Evolutionary conservation across 2,888 invertebrate genomes (phyloP), one percentile per base, ranked within the genome.

Genomic region (Monopis laevigella): DNA sequence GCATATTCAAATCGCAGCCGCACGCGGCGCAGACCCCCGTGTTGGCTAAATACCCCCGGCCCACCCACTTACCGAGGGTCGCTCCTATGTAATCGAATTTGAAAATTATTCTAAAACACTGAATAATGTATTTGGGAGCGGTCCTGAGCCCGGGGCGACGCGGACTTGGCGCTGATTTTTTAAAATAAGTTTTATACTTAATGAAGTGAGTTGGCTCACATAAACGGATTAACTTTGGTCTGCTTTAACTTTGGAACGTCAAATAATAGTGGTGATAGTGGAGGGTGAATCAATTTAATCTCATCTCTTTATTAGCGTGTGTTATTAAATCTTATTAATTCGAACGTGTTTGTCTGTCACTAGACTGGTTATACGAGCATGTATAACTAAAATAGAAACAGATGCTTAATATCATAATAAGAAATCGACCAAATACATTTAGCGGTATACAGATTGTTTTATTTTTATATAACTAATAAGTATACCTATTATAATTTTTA

Each of bases 21-120:
- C 77, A 77, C 75, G 77, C 74, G 75, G 67, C 71, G 64, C 55
- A 64, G 68, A 72, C 75, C 80, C 80, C 71, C 45, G 68, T 80
- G 81, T 81, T 81, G 81, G 82, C 77, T 80, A 82, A 82, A 82
- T 81, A 82, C 75, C 66, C 70, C 66, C 71, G 62, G 63, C 71
- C 71, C 71, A 69, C 71, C 71, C 71, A 69, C 80, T 80, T 73
- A 74, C 77, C 62, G 65, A 75, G 73, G 74, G 75, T 75, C 75
- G 74, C 72, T 66, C 77, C 78, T 80, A 80, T 80, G 80, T 80
- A 80, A 80, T 80, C 80, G 80, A 80, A 80, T 80, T 80, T 80
- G 78, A 80, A 80, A 80, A 80, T 80, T 80, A 80, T 80, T 80
- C 80, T 80, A 80, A 80, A 80, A 80, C 80, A 80, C 78, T 80